A percentile compares a stretch with the other conserved stretches of the same genome.
phyloP scores from a whole-genome alignment of 1,140 invertebrate genomes.

The Colletes latitarsis region DNA sequence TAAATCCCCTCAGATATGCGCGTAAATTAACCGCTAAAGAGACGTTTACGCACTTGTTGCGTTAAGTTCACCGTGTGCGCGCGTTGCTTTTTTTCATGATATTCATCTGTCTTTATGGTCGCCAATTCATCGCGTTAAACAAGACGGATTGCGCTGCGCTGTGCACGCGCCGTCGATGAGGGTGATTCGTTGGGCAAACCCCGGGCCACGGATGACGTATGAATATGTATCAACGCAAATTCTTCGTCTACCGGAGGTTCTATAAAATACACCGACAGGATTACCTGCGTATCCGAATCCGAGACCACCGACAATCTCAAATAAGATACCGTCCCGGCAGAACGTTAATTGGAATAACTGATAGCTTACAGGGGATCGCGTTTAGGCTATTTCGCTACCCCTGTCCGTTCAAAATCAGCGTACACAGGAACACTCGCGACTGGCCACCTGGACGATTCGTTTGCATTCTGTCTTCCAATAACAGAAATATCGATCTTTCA shows the following conservation, averaged over 20 bases:
- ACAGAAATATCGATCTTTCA: no score
- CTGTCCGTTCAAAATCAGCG: no score
- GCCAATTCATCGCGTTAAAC: slow-evolving; percentile 19
- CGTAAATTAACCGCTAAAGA: slow-evolving; percentile 42
- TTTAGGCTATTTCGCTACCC: no score
- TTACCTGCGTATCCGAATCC: not conserved
- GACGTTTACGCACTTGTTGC: slow-evolving; percentile 47
- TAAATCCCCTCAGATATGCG: slow-evolving; percentile 14
- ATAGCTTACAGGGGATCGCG: not conserved
- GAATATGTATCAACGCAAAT: slow-evolving; percentile 28
- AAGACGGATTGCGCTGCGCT: slow-evolving; percentile 8
- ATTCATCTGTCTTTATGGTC: slow-evolving; percentile 23
- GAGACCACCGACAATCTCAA: no score
- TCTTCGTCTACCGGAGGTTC: not conserved
- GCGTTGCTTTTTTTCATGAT: slow-evolving; percentile 24
- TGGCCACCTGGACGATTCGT: no score
- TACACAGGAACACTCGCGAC: no score
- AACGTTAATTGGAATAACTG: slow-evolving; percentile 12
- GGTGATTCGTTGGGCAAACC: slow-evolving; percentile 33
- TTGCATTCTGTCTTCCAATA: no score
- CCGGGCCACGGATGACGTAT: slow-evolving; percentile 8
- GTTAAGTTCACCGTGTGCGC: slow-evolving; percentile 15
- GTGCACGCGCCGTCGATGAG: slow-evolving; percentile 1
- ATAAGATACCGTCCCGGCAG: not conserved
- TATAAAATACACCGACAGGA: slow-evolving; percentile 1